These are phyloP conservation scores for Meandrusa payeni DNA, from an alignment of 2,888 invertebrate species.

Conservation along the genomic window DNA sequence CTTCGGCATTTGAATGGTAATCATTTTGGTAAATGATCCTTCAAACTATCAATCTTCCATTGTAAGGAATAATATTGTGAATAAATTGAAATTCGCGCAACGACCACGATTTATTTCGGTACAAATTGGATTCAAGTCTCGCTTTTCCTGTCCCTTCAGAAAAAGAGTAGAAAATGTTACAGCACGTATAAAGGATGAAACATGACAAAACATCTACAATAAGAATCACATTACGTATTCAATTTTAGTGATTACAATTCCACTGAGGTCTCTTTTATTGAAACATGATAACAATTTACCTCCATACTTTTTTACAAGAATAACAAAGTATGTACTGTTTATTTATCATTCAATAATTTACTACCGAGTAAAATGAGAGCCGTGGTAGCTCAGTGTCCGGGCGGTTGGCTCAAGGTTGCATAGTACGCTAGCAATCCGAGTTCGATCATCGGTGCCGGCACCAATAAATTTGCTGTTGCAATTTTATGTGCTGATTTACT, in stretches of 20 bases:
- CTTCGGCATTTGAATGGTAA: too few species aligned
- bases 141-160: constrained; percentile 63
- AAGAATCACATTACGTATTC: constrained; percentile 56
- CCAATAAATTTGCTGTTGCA: too few species aligned
- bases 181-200: constrained; percentile 72
- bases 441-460: too few species aligned
- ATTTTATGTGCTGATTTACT: too few species aligned
- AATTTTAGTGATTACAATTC: constrained; percentile 25
- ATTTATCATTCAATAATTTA: too few species aligned
- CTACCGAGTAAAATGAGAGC: too few species aligned
- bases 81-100: constrained; percentile 65
- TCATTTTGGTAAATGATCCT: too few species aligned
- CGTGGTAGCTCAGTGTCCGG: too few species aligned
- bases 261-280: constrained; percentile 12
- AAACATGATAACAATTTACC: constrained; percentile 1
- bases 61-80: constrained; percentile 48
- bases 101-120: constrained; percentile 73
- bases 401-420: too few species aligned
- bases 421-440: too few species aligned
- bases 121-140: constrained; percentile 76
- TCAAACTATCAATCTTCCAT: constrained; percentile 11
- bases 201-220: constrained; percentile 68
- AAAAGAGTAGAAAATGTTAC: constrained; percentile 66
- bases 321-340: too few species aligned
- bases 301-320: not conserved